Conservation (phyloP, 2,888 invertebrate species). For the Aphodius granarius region DNA sequence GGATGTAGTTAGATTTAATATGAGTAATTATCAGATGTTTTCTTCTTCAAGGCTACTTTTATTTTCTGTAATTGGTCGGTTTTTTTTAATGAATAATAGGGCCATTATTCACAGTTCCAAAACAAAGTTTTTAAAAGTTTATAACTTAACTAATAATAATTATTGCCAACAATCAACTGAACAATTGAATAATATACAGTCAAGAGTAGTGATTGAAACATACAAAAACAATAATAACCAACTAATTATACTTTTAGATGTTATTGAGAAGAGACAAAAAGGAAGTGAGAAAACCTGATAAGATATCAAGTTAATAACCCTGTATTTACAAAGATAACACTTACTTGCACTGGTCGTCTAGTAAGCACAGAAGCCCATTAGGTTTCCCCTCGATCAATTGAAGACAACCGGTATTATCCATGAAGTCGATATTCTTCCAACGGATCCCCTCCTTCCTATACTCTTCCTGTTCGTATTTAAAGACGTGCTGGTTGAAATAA, state of each 20-base stretch:
- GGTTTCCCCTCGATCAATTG: slow-evolving; percentile 91
- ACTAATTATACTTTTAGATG: background rate
- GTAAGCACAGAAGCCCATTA: slow-evolving; percentile 82
- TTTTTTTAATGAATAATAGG: no score
- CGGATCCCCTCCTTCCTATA: slow-evolving; percentile 90
- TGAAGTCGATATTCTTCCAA: slow-evolving; percentile 95
- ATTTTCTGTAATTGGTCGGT: background rate
- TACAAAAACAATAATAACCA: no score
- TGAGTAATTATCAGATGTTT: background rate
- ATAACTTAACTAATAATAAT: no score
- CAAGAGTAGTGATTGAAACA: no score
- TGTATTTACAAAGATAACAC: slow-evolving; percentile 45
- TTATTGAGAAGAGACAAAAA: background rate
- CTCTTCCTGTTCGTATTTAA: slow-evolving; percentile 97
- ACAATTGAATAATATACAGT: no score
- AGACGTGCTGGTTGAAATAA: slow-evolving; percentile 98
- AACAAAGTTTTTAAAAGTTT: no score
- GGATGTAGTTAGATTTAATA: background rate
- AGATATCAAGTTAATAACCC: background rate
- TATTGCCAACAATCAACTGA: no score
- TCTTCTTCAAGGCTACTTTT: background rate
- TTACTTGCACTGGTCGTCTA: slow-evolving; percentile 97
- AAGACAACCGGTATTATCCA: slow-evolving; percentile 93
- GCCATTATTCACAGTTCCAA: no score
- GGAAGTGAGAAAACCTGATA: background rate